Evolutionary conservation across 2,888 invertebrate species (phyloP).

Genomic region (Herminia tarsipennalis): DNA sequence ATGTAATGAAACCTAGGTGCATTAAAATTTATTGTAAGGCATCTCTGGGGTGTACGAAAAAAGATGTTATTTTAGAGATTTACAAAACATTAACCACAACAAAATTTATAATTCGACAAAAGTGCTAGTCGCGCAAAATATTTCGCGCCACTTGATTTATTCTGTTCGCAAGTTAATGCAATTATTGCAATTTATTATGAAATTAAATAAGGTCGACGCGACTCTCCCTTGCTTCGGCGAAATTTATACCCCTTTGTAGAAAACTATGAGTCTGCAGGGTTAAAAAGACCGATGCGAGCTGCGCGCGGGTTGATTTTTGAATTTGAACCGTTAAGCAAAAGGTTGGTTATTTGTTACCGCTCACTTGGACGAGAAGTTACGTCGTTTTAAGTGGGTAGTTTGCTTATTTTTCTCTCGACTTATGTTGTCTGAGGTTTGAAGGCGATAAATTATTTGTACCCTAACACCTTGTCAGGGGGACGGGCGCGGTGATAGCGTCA

Average conservation of each 20-base stretch:
- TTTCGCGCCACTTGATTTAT: conserved; percentile 71
- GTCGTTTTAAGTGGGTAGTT: conserved; percentile 79
- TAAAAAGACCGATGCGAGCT: conserved; percentile 54
- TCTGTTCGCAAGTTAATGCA: conserved; percentile 73
- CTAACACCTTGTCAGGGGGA: conserved; percentile 77
- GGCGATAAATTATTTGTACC: conserved; percentile 82
- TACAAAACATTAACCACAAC: conserved; percentile 37
- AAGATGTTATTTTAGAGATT: conserved; percentile 25
- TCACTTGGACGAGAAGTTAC: conserved; percentile 50
- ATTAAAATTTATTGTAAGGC: conserved; percentile 8
- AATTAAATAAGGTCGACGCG: conserved; percentile 81
- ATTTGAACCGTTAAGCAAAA: conserved; percentile 55
- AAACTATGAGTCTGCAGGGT: conserved; percentile 60
- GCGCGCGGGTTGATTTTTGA: conserved; percentile 65
- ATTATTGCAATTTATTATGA: conserved; percentile 84
- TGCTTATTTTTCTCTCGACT: conserved; percentile 81
- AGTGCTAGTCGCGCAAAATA: conserved; percentile 53
- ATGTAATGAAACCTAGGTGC: no score
- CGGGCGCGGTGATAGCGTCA: conserved; percentile 74
- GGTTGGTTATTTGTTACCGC: conserved; percentile 57
- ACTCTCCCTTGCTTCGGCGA: conserved; percentile 59
- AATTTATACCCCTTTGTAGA: conserved; percentile 77
- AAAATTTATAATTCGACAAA: conserved; percentile 50
- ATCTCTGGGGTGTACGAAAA: not conserved
- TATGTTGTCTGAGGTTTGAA: conserved; percentile 77